Evolutionary conservation across 2,888 invertebrate species (phyloP), one percentile per base, ranked within the genome.

Genomic region (Alentia gelatinosa): DNA sequence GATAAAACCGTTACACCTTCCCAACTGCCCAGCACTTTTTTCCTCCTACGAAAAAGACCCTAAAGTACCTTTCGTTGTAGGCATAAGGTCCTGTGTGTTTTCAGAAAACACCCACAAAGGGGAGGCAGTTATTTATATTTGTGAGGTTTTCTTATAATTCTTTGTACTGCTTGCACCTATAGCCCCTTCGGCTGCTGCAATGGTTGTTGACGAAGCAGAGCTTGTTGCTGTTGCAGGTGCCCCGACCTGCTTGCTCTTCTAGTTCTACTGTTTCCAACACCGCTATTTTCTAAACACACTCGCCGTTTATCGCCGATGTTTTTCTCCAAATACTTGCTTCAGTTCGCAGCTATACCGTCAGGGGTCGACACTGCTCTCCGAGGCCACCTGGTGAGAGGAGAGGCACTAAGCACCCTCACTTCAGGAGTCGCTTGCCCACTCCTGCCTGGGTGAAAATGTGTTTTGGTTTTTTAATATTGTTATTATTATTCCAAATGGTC

Each of bases 101-200:
- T 79, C 39, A 35, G 79, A 79, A 79, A 79, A 79, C 79, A 79
- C 15, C 5, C 79, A 23, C 79, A 79, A 79, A 35, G 39, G 79
- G 79, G 39, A 5, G 79, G 1, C 23, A 39, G 79, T 35, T 79
- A 39, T 79, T 79, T 35, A 79, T 23, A 39, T 79, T 63, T 79
- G 79, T 79, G 19, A 37, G 37, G 79, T 0, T 39, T 35, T 15
- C 37, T 12, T 39, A 39, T 39, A 56, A 56, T 9, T 19, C 56
- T n/a, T n/a, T 56, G 56, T n/a, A 56, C 56, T 5, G 19, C 56
- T 19, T n/a, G n/a, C n/a, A n/a, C n/a, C n/a, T n/a, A n/a, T n/a
- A n/a, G n/a, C n/a, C n/a, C n/a, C n/a, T n/a, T 47, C 47, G 9
- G 47, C 47, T 47, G 47, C 19, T 47, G 47, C 47, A 47, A 19